A percentile compares a stretch with the other conserved stretches of the same genome.
These are phyloP conservation scores for Prionace glauca DNA, from an alignment of 2,797 vertebrate species.

Conservation along the genomic window DNA sequence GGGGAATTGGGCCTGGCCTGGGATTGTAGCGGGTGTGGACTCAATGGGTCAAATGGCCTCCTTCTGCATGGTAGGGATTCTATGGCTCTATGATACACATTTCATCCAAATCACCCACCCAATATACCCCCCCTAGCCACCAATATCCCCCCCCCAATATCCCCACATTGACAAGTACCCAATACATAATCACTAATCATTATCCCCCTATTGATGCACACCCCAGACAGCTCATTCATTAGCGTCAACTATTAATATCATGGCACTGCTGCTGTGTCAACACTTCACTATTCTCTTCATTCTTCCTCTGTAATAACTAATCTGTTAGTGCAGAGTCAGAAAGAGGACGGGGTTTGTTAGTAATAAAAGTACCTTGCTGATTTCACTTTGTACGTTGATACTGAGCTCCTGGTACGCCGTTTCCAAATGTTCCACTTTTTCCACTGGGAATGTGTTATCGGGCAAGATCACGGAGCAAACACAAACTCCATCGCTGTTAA, in stretches of 20 bases:
- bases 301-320: neutral
- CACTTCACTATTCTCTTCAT: too few relatives aligned
- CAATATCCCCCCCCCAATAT: neutral
- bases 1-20: too few relatives aligned
- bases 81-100: neutral
- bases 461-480: slow-evolving; percentile 39
- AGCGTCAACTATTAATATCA: neutral
- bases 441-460: slow-evolving; percentile 27
- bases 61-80: too few relatives aligned
- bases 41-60: too few relatives aligned
- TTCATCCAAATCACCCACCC: neutral
- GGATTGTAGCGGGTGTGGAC: too few relatives aligned
- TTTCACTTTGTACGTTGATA: slow-evolving; percentile 29
- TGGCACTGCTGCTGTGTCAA: neutral
- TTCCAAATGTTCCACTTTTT: slow-evolving; percentile 37
- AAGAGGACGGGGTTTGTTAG: neutral
- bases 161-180: neutral
- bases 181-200: neutral
- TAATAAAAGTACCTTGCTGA: slow-evolving; percentile 33
- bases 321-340: neutral
- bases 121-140: too few relatives aligned
- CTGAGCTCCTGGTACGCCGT: neutral
- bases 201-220: too few relatives aligned
- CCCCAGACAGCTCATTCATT: neutral
- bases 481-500: slow-evolving; percentile 21